Evolutionary conservation across 2,888 invertebrate genomes (phyloP).

Genomic region (Rhynchonema sp.): DNA sequence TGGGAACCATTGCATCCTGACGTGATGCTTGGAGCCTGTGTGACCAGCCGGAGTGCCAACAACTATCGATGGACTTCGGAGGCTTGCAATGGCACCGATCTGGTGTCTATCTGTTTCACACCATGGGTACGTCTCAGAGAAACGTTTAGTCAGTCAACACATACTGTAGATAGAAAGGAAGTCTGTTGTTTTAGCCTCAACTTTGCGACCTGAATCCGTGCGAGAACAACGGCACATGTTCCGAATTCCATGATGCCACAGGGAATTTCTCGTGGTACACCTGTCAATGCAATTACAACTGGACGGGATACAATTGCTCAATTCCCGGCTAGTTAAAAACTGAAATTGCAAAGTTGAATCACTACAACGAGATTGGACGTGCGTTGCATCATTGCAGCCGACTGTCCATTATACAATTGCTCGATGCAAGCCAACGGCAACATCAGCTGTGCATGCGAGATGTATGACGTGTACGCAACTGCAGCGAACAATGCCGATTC

Average conservation of each 20-base stretch:
- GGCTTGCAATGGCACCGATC: too few relatives aligned
- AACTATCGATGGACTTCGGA: too few relatives aligned
- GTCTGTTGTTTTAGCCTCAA: not conserved
- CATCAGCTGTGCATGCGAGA: not conserved
- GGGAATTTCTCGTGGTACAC: not conserved
- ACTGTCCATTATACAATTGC: not conserved
- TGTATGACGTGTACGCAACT: not conserved
- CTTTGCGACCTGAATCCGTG: not conserved
- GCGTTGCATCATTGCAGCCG: too few relatives aligned
- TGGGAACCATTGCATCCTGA: too few relatives aligned
- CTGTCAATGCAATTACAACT: not conserved
- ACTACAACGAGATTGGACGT: too few relatives aligned
- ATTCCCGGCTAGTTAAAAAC: not conserved
- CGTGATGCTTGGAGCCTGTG: too few relatives aligned
- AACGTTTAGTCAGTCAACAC: not conserved
- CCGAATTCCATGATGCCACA: not conserved
- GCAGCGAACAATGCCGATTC: not conserved
- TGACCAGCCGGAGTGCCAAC: too few relatives aligned
- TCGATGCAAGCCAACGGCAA: not conserved
- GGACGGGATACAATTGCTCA: not conserved
- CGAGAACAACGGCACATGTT: not conserved
- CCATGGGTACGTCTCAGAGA: too few relatives aligned
- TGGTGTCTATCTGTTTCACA: too few relatives aligned
- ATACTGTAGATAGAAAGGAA: not conserved
- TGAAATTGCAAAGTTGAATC: too few relatives aligned